Evolutionary conservation across 2,113 vertebrate genomes (phyloP).

Genomic region (Nansenia antarctica): DNA sequence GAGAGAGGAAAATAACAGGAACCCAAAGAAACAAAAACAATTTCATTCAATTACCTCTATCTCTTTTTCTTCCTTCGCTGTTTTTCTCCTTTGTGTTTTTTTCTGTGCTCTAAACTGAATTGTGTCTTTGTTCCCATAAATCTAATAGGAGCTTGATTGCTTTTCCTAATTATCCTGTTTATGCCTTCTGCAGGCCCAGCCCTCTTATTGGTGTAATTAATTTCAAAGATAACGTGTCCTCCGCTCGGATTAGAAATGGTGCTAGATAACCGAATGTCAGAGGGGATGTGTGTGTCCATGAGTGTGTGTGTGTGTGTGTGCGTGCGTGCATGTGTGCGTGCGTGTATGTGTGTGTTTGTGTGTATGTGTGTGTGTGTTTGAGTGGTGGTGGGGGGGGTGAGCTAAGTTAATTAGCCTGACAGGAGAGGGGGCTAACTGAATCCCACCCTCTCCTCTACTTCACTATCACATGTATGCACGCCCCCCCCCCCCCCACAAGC

Average conservation of each 20-base stretch:
- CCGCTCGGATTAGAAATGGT: conserved; percentile 54
- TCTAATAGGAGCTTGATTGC: conserved; percentile 67
- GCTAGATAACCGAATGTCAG: conserved; percentile 51
- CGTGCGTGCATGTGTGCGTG: background rate
- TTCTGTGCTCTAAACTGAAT: conserved; percentile 32
- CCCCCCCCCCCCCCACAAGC: background rate
- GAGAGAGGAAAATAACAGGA: background rate
- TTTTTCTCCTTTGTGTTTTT: conserved; percentile 14
- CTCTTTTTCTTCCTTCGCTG: conserved; percentile 7
- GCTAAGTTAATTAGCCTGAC: conserved; percentile 46
- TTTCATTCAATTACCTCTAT: conserved; percentile 21
- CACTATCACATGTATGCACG: conserved; percentile 24
- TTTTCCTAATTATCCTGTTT: conserved; percentile 69
- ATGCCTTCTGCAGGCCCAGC: conserved; percentile 57
- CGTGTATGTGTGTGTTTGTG: conserved; percentile 20
- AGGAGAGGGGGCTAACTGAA: background rate
- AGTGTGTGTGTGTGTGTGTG: conserved; percentile 16
- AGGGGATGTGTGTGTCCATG: conserved; percentile 22
- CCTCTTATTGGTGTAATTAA: conserved; percentile 67
- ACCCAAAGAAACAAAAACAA: background rate
- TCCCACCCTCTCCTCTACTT: conserved; percentile 28
- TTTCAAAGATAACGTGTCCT: conserved; percentile 66
- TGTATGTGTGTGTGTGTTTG: conserved; percentile 1
- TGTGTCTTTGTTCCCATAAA: conserved; percentile 57
- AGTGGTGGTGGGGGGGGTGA: background rate